Evolutionary conservation across 2,797 vertebrate species (phyloP), one percentile per base, ranked within the genome.

Genomic region (Esox lucius): DNA sequence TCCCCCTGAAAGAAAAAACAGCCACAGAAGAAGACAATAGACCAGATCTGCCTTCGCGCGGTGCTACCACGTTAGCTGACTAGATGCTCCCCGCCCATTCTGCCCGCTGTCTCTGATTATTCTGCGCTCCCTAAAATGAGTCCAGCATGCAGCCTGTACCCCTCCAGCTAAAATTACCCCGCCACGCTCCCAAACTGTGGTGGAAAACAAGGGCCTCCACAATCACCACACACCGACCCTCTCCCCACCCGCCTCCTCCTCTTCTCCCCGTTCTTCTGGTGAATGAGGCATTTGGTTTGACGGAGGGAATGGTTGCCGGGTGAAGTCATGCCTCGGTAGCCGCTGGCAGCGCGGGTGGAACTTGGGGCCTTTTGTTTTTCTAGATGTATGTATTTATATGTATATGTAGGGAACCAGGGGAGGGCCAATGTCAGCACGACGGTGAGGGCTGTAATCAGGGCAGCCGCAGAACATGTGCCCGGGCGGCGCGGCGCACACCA

Each of bases 211-310:
- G 79, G 84, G 68, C 75, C 74, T 78, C 67, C 85, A 81, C 53
- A 69, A 80, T 89, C 89, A 90, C 90, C 83, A 71, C 87, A 83
- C 75, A 80, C 80, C 86, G 80, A 79, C 87, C 84, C 81, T 80
- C 61, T 51, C 13, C 12, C 49, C 70, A 19, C n/a, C n/a, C 39
- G 31, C 56, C 70, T 51, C 12, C 62, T 42, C 35, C 49, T 72
- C 42, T 22, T 28, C 70, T 39, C 51, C 15, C 19, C 16, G 19
- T 87, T 46, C 86, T 91, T 92, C 93, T 94, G 91, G 92, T 95
- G 93, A 95, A 91, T 93, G 94, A 94, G 90, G 89, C 85, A 92
- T 95, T 93, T 93, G 92, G 93, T 93, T 94, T 91, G 91, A 93
- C 87, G 79, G 92, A 91, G 83, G 85, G 86, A 81, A 56, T 90